These are phyloP conservation scores for Pipistrellus pygmaeus DNA, from an alignment of 2,797 vertebrate species.

Conservation along the genomic window DNA sequence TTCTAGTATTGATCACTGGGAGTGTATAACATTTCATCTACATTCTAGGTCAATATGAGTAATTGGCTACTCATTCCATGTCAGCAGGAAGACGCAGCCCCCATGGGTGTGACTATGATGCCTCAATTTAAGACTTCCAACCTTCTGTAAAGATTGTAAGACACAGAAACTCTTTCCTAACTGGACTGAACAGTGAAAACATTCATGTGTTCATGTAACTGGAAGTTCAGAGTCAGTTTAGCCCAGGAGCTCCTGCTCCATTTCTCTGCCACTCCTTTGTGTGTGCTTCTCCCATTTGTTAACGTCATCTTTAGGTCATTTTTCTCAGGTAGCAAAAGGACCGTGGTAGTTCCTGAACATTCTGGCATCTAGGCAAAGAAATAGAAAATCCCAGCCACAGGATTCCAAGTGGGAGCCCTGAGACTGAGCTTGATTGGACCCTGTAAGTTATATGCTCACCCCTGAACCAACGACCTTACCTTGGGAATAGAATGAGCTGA, in stretches of 20 bases:
- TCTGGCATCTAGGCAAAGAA: not conserved
- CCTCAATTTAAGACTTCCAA: not conserved
- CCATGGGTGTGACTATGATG: not conserved
- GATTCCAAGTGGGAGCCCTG: not conserved
- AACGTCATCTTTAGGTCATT: not conserved
- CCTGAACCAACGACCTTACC: not conserved
- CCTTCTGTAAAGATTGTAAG: not conserved
- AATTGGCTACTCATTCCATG: not conserved
- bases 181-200: not conserved
- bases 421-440: not conserved
- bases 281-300: not conserved
- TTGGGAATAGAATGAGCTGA: not conserved
- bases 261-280: not conserved
- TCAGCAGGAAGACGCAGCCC: not conserved
- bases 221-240: not conserved
- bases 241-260: not conserved
- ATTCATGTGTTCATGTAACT: not conserved
- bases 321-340: not conserved
- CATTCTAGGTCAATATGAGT: not conserved
- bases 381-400: not conserved
- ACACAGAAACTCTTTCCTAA: not conserved
- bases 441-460: not conserved
- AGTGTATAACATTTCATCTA: not conserved
- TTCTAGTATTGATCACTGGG: not conserved
- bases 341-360: not conserved